Conservation (phyloP, 2,888 invertebrate species). For the Oscheius sp. region DNA sequence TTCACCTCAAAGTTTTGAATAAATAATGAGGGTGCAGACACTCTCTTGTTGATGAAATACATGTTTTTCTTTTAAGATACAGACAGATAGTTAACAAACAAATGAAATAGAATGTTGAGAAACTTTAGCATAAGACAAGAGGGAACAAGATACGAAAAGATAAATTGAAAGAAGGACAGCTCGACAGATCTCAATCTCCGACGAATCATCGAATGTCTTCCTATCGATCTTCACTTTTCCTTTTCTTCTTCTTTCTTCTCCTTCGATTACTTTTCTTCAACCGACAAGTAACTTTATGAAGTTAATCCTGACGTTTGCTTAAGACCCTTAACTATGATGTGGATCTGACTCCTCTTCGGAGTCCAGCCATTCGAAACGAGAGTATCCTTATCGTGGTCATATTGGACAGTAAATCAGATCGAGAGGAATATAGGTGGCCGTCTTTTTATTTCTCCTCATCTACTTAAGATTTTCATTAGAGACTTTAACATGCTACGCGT, state of each 20-base stretch:
- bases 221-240: neutral
- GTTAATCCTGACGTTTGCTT: too few species aligned
- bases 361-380: neutral
- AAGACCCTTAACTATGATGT: neutral
- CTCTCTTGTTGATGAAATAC: too few species aligned
- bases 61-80: too few species aligned
- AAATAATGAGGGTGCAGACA: too few species aligned
- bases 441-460: neutral
- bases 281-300: too few species aligned
- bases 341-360: neutral
- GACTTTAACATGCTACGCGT: constrained; percentile 38
- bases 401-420: neutral
- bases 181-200: too few species aligned
- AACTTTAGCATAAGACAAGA: too few species aligned
- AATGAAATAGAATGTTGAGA: too few species aligned
- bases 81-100: too few species aligned
- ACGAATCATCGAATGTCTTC: neutral
- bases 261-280: neutral
- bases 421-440: constrained; percentile 13
- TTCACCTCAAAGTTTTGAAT: too few species aligned
- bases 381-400: constrained; percentile 19
- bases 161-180: too few species aligned
- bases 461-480: constrained; percentile 31
- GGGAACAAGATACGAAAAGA: too few species aligned
- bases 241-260: neutral